These are phyloP conservation scores for Graptemys geographica DNA, from an alignment of 2,797 vertebrate species.

Conservation along the genomic window DNA sequence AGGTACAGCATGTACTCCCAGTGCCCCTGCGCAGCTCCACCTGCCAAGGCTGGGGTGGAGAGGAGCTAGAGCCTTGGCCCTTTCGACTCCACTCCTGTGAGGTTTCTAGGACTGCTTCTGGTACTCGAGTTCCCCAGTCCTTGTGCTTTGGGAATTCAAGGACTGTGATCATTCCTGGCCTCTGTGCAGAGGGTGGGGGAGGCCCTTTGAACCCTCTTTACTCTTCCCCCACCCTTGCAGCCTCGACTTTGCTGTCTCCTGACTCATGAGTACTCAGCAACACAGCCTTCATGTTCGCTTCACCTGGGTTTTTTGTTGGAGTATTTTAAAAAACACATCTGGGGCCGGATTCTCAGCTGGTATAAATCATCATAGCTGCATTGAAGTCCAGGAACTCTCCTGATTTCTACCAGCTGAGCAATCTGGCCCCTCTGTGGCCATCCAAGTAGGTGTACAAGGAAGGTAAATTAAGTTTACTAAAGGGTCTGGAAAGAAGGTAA, in stretches of 20 bases:
- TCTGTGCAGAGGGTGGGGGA: no score
- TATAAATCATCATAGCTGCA: not conserved
- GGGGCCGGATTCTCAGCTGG: not conserved
- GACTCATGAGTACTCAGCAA: not conserved
- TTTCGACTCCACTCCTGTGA: not conserved
- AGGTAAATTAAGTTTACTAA: not conserved
- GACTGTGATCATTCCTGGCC: not conserved
- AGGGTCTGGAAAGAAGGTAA: not conserved
- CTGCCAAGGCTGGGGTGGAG: not conserved
- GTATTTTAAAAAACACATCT: not conserved
- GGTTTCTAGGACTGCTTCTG: not conserved
- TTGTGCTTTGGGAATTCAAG: not conserved
- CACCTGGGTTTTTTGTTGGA: not conserved
- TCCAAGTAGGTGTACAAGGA: not conserved
- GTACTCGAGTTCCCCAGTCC: not conserved
- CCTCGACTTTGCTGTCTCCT: not conserved
- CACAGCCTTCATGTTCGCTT: not conserved
- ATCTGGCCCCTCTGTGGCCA: not conserved
- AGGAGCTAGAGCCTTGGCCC: not conserved
- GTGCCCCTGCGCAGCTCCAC: not conserved
- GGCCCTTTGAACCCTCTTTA: not conserved
- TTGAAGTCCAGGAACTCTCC: rapidly evolving
- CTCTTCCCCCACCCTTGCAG: not conserved
- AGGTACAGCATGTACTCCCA: not conserved
- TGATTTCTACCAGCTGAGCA: not conserved